A percentile compares a stretch with the other conserved stretches of the same genome.
Evolutionary conservation across 2,888 invertebrate genomes (phyloP).

Genomic region (Andrena camellia): DNA sequence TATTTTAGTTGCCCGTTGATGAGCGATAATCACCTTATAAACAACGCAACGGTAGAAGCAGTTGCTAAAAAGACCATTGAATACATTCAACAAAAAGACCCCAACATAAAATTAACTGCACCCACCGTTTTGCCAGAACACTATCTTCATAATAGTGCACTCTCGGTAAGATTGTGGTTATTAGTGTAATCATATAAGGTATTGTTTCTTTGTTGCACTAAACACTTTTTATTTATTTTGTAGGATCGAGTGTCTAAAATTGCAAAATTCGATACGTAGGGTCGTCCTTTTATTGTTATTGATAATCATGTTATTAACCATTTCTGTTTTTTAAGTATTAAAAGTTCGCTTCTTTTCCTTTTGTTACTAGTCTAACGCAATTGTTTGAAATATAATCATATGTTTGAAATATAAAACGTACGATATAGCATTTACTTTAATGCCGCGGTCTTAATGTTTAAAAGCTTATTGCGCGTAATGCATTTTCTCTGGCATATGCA

Average conservation of each 20-base stretch:
- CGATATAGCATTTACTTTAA: no score
- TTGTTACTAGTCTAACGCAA: no score
- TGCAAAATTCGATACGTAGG: not conserved
- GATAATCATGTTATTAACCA: not conserved
- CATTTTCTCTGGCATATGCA: no score
- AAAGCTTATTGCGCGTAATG: no score
- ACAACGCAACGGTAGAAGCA: slow-evolving; percentile 83
- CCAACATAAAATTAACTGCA: slow-evolving; percentile 83
- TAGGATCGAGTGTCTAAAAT: slow-evolving; percentile 24
- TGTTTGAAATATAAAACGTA: no score
- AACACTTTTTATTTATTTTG: slow-evolving; percentile 24
- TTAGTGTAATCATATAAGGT: not conserved
- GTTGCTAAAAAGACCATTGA: slow-evolving; percentile 83
- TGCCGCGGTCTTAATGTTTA: no score
- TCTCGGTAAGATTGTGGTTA: slow-evolving; percentile 62
- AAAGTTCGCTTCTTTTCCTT: no score
- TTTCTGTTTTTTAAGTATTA: not conserved
- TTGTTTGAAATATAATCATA: no score
- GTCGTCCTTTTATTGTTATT: not conserved
- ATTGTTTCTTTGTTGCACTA: not conserved
- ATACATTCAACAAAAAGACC: slow-evolving; percentile 79
- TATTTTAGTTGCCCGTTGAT: slow-evolving; percentile 84
- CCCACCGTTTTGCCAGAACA: slow-evolving; percentile 60
- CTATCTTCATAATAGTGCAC: slow-evolving; percentile 43
- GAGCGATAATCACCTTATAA: slow-evolving; percentile 82